Evolutionary conservation across 2,888 invertebrate genomes (phyloP).

Genomic region (Gandaritis pyraliata): DNA sequence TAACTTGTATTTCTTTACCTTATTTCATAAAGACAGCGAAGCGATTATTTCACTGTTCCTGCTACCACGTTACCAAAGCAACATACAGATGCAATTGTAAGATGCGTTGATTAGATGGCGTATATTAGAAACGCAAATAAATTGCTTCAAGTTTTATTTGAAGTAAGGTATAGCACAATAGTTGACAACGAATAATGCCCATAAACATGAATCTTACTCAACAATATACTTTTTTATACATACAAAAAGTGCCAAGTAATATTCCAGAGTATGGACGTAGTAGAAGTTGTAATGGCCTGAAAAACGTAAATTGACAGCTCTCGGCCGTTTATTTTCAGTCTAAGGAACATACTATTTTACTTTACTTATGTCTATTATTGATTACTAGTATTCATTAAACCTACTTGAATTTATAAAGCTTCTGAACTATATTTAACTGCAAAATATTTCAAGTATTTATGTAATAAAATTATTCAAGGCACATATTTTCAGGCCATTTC

Average conservation of each 20-base stretch:
- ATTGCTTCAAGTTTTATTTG: no score
- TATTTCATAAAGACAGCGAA: no score
- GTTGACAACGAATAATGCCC: constrained; percentile 1
- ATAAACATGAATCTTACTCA: constrained; percentile 10
- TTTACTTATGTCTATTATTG: constrained; percentile 29
- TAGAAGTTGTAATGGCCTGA: constrained; percentile 28
- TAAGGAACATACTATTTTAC: constrained; percentile 28
- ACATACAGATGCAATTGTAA: no score
- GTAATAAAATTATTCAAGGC: constrained; percentile 22
- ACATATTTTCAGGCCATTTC: constrained; percentile 32
- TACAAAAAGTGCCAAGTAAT: neutral
- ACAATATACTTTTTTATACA: neutral
- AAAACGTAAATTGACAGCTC: constrained; percentile 26
- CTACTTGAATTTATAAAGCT: constrained; percentile 25
- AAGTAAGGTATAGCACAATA: neutral
- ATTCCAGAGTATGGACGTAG: constrained; percentile 10
- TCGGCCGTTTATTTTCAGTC: constrained; percentile 33
- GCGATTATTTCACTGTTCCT: no score
- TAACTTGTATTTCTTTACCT: no score
- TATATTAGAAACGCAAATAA: no score
- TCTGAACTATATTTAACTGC: constrained; percentile 22
- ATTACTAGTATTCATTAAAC: constrained; percentile 21
- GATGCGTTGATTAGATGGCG: no score
- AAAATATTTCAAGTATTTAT: constrained; percentile 24
- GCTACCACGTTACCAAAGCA: no score